These are phyloP conservation scores for Oxystoma pomonae DNA, from an alignment of 2,888 invertebrate genomes.

Conservation along the genomic window DNA sequence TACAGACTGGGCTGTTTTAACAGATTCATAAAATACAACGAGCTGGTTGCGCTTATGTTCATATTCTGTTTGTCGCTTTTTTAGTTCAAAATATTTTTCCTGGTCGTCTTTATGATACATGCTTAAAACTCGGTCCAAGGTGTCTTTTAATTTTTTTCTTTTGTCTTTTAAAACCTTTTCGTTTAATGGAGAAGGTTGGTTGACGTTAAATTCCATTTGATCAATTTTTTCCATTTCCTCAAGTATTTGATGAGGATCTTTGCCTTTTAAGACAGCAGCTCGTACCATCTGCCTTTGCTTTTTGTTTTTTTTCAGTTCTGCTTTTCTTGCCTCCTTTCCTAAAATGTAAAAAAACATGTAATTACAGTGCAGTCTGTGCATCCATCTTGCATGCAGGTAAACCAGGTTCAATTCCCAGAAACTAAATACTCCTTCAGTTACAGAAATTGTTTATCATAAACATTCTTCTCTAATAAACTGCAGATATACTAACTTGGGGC, in stretches of 20 bases:
- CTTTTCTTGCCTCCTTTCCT: conserved; percentile 97
- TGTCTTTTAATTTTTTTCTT: conserved; percentile 90
- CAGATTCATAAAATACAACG: conserved; percentile 91
- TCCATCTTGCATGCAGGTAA: conserved; percentile 1
- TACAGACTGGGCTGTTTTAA: conserved; percentile 92
- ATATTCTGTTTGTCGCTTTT: conserved; percentile 86
- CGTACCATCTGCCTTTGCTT: conserved; percentile 94
- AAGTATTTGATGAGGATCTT: conserved; percentile 92
- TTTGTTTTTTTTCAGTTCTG: conserved; percentile 97
- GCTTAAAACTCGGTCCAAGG: conserved; percentile 88
- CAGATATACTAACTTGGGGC: too few species aligned
- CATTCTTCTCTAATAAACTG: too few species aligned
- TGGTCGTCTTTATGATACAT: conserved; percentile 98
- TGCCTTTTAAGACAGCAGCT: conserved; percentile 94
- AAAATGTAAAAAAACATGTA: too few species aligned
- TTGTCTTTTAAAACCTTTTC: conserved; percentile 97
- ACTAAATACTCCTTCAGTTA: neutral
- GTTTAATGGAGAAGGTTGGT: conserved; percentile 90
- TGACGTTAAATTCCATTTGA: conserved; percentile 96
- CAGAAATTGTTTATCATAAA: conserved; percentile 8
- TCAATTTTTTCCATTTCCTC: conserved; percentile 97
- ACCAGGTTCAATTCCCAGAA: neutral
- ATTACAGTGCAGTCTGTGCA: neutral
- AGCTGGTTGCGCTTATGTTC: conserved; percentile 83
- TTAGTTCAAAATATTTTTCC: conserved; percentile 89